Conservation (phyloP, 2,888 invertebrate genomes). For the Sycophila texana region DNA sequence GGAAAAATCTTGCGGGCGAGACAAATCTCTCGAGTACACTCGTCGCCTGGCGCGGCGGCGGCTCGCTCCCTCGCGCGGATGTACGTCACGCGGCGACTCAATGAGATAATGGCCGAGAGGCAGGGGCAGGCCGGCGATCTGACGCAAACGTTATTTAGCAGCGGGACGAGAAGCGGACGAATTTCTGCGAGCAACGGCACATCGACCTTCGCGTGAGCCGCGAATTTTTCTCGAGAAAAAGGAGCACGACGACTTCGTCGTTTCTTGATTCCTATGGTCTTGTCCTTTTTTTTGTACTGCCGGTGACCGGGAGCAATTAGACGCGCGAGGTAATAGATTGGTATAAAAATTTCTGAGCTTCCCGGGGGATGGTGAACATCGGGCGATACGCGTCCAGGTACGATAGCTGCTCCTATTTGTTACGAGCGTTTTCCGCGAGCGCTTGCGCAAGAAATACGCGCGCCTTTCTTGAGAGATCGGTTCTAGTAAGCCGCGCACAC, state of each 20-base stretch:
- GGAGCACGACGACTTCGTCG: background rate
- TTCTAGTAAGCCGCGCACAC: background rate
- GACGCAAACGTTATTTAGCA: conserved; percentile 47
- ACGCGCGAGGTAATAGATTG: background rate
- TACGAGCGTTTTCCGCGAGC: background rate
- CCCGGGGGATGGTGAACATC: background rate
- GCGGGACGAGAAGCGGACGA: conserved; percentile 37
- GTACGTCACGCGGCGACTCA: conserved; percentile 23
- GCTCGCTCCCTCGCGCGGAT: conserved; percentile 4
- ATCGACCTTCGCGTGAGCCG: conserved; percentile 70
- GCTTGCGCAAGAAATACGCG: background rate
- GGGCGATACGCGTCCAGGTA: background rate
- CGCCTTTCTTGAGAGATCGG: background rate
- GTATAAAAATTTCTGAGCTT: too few relatives aligned
- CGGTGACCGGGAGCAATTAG: background rate
- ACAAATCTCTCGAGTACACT: conserved; percentile 4
- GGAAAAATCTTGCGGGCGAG: background rate
- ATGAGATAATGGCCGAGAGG: conserved; percentile 47
- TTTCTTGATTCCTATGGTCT: too few relatives aligned
- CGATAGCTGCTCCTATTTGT: background rate
- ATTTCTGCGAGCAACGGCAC: conserved; percentile 64
- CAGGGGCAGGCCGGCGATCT: conserved; percentile 33
- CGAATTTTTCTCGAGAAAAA: conserved; percentile 22
- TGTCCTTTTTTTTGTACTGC: background rate
- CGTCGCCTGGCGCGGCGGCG: background rate